These are phyloP conservation scores for Gobio gobio DNA, from an alignment of 2,113 vertebrate genomes.

Conservation along the genomic window DNA sequence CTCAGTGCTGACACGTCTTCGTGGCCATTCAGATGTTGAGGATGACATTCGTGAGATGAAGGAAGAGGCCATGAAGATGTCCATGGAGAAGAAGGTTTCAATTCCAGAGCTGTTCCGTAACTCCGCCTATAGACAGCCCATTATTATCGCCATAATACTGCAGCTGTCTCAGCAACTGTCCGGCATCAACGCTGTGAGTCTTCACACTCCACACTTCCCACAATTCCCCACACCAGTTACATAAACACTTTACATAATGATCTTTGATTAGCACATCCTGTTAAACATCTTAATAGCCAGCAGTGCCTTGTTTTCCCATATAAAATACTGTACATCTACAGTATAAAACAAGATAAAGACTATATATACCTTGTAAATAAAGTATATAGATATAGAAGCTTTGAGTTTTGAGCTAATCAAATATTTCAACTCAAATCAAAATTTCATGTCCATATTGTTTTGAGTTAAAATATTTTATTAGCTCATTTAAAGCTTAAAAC, in stretches of 20 bases:
- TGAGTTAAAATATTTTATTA: too few species aligned
- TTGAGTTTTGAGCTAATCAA: too few species aligned
- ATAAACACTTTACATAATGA: too few species aligned
- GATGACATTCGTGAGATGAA: conserved; percentile 93
- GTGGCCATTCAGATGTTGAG: conserved; percentile 81
- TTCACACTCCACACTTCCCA: not conserved
- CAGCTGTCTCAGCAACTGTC: conserved; percentile 97
- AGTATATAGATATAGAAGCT: too few species aligned
- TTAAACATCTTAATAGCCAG: not conserved
- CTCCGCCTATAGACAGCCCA: conserved; percentile 85
- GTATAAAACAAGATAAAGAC: not conserved
- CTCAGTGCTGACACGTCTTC: conserved; percentile 84
- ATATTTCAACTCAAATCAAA: too few species aligned
- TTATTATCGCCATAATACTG: conserved; percentile 88
- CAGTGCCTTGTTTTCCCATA: not conserved
- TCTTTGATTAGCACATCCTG: not conserved
- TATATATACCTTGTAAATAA: too few species aligned
- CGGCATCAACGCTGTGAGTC: conserved; percentile 95
- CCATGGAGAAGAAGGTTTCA: conserved; percentile 87
- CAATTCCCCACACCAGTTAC: not conserved
- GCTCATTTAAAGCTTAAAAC: too few species aligned
- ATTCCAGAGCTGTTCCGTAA: conserved; percentile 87
- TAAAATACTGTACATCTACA: not conserved
- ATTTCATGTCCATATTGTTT: too few species aligned
- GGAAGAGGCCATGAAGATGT: conserved; percentile 87